Conservation (phyloP, 2,113 vertebrate genomes). For the Indicator indicator region DNA sequence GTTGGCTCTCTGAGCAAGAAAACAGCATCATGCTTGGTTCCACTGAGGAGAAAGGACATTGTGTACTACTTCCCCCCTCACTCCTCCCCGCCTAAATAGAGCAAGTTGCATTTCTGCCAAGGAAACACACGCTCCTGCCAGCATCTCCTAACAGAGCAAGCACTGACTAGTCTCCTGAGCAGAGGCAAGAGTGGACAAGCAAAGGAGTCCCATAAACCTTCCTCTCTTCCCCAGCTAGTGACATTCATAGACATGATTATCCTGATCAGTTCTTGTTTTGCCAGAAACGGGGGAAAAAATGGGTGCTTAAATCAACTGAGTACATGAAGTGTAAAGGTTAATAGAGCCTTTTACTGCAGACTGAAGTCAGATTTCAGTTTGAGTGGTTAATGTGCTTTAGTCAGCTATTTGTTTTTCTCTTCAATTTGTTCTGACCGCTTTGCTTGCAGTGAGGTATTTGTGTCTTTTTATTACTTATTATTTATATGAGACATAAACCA, state of each 20-base stretch:
- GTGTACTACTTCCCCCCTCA: neutral
- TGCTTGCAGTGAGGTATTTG: slow-evolving; percentile 10
- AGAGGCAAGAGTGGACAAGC: neutral
- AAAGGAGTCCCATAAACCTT: neutral
- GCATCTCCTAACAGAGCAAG: neutral
- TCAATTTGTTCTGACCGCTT: neutral
- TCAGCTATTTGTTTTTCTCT: slow-evolving; percentile 53
- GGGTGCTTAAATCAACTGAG: neutral
- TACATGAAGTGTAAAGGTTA: neutral
- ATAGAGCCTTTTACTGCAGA: neutral
- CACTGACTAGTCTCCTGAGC: neutral
- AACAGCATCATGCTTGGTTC: neutral
- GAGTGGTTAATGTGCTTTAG: neutral
- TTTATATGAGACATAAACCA: slow-evolving; percentile 55
- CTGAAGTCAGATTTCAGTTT: neutral
- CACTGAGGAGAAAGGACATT: slow-evolving; percentile 15
- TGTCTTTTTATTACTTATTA: slow-evolving; percentile 49
- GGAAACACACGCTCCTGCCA: neutral
- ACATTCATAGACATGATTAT: neutral
- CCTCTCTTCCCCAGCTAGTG: neutral
- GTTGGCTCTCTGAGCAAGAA: neutral
- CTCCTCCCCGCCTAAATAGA: neutral
- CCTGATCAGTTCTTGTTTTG: neutral
- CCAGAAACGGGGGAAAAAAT: neutral
- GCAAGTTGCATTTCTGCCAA: slow-evolving; percentile 17